Conservation (phyloP, 2,797 vertebrate genomes). For the Ptychadena robeensis region DNA sequence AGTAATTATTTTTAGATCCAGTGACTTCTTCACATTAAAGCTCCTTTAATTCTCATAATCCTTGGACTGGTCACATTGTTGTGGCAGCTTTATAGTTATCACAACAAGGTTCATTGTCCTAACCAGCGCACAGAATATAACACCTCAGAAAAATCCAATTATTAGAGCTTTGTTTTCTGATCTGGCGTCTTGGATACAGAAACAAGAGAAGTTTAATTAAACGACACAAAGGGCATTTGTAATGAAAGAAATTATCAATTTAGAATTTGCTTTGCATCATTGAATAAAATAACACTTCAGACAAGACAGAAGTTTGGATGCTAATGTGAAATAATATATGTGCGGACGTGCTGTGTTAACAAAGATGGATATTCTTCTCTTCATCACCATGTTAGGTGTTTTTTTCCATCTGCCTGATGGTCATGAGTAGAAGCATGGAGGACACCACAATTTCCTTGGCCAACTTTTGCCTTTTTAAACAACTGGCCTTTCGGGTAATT, state of each 20-base stretch:
- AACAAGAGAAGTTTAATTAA: slow-evolving; percentile 47
- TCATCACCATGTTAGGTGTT: neutral
- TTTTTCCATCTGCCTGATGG: neutral
- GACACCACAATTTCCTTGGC: too few relatives aligned
- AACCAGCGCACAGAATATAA: slow-evolving; percentile 26
- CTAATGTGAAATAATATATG: neutral
- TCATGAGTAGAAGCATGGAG: neutral
- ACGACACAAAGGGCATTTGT: slow-evolving; percentile 37
- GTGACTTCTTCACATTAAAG: slow-evolving; percentile 33
- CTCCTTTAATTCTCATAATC: slow-evolving; percentile 26
- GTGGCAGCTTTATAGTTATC: slow-evolving; percentile 3
- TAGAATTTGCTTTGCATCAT: neutral
- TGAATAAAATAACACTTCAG: slow-evolving; percentile 10
- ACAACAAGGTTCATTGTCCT: slow-evolving; percentile 2
- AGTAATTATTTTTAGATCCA: slow-evolving; percentile 24
- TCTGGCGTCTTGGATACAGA: slow-evolving; percentile 11
- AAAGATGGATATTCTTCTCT: neutral
- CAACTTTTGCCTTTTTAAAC: too few relatives aligned
- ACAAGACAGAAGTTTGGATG: slow-evolving; percentile 8
- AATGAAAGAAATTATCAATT: slow-evolving; percentile 33
- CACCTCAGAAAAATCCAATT: slow-evolving; percentile 38
- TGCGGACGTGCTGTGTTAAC: neutral
- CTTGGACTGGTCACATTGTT: neutral
- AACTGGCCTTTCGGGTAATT: too few relatives aligned
- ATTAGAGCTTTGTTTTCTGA: slow-evolving; percentile 18